Conservation (phyloP, 2,113 vertebrate species). For the Chlorodrepanis virens region DNA sequence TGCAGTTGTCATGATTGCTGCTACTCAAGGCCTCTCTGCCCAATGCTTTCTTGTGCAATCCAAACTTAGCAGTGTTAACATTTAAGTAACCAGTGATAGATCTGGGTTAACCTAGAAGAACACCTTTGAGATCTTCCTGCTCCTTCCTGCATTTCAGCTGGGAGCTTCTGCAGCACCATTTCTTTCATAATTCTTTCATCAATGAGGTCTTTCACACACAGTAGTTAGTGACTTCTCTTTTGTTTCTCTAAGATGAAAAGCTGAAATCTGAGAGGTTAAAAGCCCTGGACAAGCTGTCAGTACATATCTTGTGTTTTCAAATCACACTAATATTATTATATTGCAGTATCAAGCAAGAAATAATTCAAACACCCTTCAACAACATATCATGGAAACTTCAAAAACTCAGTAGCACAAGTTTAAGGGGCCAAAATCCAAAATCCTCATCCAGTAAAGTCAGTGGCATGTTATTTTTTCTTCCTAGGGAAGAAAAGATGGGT, state of each 20-base stretch:
- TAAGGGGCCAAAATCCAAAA: slow-evolving; percentile 13
- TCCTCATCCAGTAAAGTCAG: background rate
- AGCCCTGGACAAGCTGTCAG: background rate
- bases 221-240: background rate
- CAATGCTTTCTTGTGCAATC: background rate
- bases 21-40: background rate
- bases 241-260: background rate
- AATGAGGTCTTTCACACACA: background rate
- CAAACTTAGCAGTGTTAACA: background rate
- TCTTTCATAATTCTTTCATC: background rate
- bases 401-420: background rate
- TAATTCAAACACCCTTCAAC: background rate
- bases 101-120: background rate
- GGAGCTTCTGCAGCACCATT: background rate
- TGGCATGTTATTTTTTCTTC: background rate
- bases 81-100: background rate
- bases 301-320: background rate
- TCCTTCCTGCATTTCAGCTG: background rate
- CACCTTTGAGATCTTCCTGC: background rate
- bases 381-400: background rate
- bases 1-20: background rate
- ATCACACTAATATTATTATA: background rate
- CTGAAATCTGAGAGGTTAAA: background rate
- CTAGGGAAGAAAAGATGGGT: slow-evolving; percentile 32
- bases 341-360: background rate